These are phyloP conservation scores for Bucco capensis DNA, from an alignment of 2,113 vertebrate genomes.

Conservation along the genomic window DNA sequence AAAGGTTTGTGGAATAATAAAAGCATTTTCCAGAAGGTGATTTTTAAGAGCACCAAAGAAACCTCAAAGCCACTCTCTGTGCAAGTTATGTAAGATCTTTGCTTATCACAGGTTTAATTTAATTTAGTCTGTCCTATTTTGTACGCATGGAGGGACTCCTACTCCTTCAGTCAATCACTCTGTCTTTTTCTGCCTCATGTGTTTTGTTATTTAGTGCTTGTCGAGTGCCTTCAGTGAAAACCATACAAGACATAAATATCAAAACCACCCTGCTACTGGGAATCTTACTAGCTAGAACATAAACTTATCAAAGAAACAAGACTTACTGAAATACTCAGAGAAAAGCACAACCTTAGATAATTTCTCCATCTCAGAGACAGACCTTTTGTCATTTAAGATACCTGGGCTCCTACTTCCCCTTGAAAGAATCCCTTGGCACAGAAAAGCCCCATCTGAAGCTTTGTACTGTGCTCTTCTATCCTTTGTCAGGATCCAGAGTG, in stretches of 20 bases:
- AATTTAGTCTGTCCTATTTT: slow-evolving; percentile 47
- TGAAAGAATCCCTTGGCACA: neutral
- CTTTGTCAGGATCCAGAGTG: neutral
- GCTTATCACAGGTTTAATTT: slow-evolving; percentile 51
- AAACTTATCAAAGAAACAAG: slow-evolving; percentile 10
- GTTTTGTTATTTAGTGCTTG: slow-evolving; percentile 24
- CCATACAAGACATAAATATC: slow-evolving; percentile 42
- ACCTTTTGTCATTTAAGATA: neutral
- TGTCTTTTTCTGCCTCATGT: slow-evolving; percentile 35
- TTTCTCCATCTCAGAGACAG: neutral
- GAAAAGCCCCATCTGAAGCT: neutral
- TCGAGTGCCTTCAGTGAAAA: slow-evolving; percentile 11
- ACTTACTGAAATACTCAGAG: neutral
- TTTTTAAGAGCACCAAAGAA: slow-evolving; percentile 14
- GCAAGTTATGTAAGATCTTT: slow-evolving; percentile 25
- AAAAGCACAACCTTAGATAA: neutral
- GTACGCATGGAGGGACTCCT: slow-evolving; percentile 19
- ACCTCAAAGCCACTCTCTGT: neutral
- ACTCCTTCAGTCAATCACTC: slow-evolving; percentile 57
- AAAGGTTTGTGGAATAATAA: neutral
- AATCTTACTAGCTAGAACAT: slow-evolving; percentile 3
- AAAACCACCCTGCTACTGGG: slow-evolving; percentile 4
- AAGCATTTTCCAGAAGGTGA: neutral
- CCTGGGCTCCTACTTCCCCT: neutral
- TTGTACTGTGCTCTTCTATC: neutral